A percentile compares a stretch with the other conserved stretches of the same genome.
Evolutionary conservation across 2,113 vertebrate genomes (phyloP).

Genomic region (Romanogobio albipinnatus): DNA sequence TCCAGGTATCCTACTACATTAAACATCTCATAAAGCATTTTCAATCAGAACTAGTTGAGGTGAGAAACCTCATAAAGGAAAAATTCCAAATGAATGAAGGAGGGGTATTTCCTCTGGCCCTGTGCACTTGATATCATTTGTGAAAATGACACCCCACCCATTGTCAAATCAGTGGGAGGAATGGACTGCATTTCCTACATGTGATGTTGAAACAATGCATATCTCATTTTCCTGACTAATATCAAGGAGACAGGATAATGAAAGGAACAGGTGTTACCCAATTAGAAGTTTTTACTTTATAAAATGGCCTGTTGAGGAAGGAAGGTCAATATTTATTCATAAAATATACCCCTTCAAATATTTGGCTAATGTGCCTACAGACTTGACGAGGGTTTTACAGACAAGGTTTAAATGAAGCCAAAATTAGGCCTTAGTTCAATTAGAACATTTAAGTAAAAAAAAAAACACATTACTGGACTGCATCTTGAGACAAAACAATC

Average conservation of each 20-base stretch:
- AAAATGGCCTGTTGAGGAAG: slow-evolving; percentile 50
- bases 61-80: background rate
- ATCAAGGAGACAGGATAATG: slow-evolving; percentile 47
- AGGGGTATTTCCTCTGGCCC: slow-evolving; percentile 20
- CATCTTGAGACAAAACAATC: too few relatives aligned
- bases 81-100: slow-evolving; percentile 6
- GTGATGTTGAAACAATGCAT: slow-evolving; percentile 38
- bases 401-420: too few relatives aligned
- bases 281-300: slow-evolving; percentile 54
- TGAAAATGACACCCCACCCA: slow-evolving; percentile 45
- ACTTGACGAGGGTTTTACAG: background rate
- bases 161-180: slow-evolving; percentile 32
- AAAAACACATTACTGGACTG: too few relatives aligned
- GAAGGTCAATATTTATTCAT: slow-evolving; percentile 46
- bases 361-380: background rate
- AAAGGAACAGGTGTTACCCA: slow-evolving; percentile 57
- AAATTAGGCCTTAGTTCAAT: too few relatives aligned
- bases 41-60: background rate
- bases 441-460: too few relatives aligned
- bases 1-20: background rate
- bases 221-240: slow-evolving; percentile 43
- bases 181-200: slow-evolving; percentile 45
- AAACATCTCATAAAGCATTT: background rate
- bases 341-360: background rate
- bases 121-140: slow-evolving; percentile 23